Conservation (phyloP, 2,888 invertebrate species). For the Heliconius ismenius region DNA sequence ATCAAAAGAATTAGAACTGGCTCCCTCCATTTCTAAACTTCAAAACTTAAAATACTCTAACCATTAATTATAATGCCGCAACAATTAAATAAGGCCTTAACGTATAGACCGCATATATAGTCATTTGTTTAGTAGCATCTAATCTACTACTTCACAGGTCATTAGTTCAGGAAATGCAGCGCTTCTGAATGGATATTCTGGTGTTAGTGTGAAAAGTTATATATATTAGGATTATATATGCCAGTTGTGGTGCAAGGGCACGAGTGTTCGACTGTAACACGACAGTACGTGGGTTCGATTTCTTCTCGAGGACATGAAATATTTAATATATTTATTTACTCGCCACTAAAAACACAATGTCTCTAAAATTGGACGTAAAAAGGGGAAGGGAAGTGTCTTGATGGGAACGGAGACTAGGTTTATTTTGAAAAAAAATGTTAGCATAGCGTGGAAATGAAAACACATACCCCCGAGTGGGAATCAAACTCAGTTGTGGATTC, state of each 20-base stretch:
- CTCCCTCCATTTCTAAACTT: not conserved
- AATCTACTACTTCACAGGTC: conserved; percentile 43
- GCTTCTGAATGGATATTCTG: conserved; percentile 33
- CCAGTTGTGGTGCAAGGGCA: too few relatives aligned
- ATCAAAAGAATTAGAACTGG: not conserved
- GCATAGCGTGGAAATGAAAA: too few relatives aligned
- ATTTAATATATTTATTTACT: too few relatives aligned
- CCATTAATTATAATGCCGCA: conserved; percentile 17
- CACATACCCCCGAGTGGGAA: too few relatives aligned
- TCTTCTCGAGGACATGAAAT: not conserved
- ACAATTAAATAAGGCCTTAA: conserved; percentile 28
- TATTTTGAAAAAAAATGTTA: not conserved
- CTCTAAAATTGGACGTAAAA: too few relatives aligned
- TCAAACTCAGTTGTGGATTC: too few relatives aligned
- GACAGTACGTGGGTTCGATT: not conserved
- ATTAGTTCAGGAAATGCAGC: conserved; percentile 41
- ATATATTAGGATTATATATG: conserved; percentile 4
- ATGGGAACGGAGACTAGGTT: not conserved
- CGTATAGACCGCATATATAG: conserved; percentile 21
- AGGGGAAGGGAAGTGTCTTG: too few relatives aligned
- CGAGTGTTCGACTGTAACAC: not conserved
- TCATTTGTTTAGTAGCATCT: conserved; percentile 31
- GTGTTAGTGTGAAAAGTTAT: conserved; percentile 25
- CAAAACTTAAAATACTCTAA: not conserved
- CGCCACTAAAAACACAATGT: not conserved